Conservation (phyloP, 2,888 invertebrate genomes). For the Eurois occulta region DNA sequence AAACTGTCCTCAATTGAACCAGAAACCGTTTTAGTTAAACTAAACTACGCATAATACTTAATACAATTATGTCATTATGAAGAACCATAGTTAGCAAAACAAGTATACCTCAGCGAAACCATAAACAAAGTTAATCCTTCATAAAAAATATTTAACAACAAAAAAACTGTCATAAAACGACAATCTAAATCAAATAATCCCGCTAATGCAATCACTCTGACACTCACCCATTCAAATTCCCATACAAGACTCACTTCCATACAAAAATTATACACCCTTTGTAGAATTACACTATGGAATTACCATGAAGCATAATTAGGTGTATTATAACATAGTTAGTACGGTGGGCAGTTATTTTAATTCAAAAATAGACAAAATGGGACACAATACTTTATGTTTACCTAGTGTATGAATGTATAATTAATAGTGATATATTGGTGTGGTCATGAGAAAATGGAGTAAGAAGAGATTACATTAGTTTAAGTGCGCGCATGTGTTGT, state of each 20-base stretch:
- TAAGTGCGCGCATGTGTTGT: constrained; percentile 39
- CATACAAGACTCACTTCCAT: constrained; percentile 75
- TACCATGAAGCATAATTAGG: constrained; percentile 88
- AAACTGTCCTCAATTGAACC: background rate
- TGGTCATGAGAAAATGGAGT: constrained; percentile 86
- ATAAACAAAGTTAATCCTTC: constrained; percentile 45
- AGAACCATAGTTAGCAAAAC: constrained; percentile 19
- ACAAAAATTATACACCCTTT: constrained; percentile 84
- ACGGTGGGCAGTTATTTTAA: constrained; percentile 83
- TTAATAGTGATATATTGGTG: constrained; percentile 86
- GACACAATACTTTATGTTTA: constrained; percentile 86
- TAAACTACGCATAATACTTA: background rate
- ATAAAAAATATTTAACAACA: constrained; percentile 43
- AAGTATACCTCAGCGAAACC: constrained; percentile 5
- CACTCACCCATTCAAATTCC: constrained; percentile 83
- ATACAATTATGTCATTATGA: constrained; percentile 32
- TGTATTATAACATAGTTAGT: constrained; percentile 86
- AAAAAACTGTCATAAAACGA: constrained; percentile 71
- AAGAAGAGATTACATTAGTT: constrained; percentile 75
- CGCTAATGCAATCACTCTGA: constrained; percentile 80
- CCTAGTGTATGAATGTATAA: constrained; percentile 89
- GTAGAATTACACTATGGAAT: constrained; percentile 82
- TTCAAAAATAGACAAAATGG: constrained; percentile 80
- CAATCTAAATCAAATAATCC: constrained; percentile 75
- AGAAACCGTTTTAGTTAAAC: constrained; percentile 28